Evolutionary conservation across 1,140 invertebrate species (phyloP).

Genomic region (Tetramorium alpestre): DNA sequence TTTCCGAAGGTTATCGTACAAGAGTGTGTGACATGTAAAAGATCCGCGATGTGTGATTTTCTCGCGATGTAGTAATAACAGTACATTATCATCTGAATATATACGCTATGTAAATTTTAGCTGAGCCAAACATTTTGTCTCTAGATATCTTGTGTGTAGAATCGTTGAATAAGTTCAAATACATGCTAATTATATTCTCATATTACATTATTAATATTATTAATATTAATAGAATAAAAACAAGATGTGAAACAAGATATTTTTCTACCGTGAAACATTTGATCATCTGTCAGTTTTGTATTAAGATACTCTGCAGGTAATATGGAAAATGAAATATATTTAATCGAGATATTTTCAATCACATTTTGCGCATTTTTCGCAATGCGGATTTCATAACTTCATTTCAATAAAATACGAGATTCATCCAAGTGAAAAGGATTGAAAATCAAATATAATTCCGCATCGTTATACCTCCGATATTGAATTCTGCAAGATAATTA

Average conservation of each 20-base stretch:
- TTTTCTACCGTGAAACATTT: background rate
- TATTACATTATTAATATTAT: background rate
- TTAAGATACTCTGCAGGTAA: background rate
- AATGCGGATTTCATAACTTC: constrained; percentile 24
- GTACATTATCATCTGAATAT: background rate
- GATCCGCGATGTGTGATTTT: background rate
- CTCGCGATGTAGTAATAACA: background rate
- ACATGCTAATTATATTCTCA: background rate
- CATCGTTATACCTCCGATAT: constrained; percentile 26
- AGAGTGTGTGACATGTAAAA: background rate
- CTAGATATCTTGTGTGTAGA: background rate
- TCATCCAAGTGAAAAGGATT: constrained; percentile 12
- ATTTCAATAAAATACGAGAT: constrained; percentile 37
- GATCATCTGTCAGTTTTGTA: background rate
- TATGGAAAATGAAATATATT: constrained; percentile 33
- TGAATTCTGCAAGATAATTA: constrained; percentile 50
- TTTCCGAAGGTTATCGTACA: constrained; percentile 6
- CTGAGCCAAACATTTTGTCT: background rate
- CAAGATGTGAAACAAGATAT: background rate
- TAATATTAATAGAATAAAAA: background rate
- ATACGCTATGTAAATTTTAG: background rate
- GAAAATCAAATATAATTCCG: constrained; percentile 47
- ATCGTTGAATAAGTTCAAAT: background rate
- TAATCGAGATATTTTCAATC: constrained; percentile 38
- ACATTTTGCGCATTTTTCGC: constrained; percentile 21